phyloP scores from a whole-genome alignment of 1,140 invertebrate species.

The Eubasilissa regina region DNA sequence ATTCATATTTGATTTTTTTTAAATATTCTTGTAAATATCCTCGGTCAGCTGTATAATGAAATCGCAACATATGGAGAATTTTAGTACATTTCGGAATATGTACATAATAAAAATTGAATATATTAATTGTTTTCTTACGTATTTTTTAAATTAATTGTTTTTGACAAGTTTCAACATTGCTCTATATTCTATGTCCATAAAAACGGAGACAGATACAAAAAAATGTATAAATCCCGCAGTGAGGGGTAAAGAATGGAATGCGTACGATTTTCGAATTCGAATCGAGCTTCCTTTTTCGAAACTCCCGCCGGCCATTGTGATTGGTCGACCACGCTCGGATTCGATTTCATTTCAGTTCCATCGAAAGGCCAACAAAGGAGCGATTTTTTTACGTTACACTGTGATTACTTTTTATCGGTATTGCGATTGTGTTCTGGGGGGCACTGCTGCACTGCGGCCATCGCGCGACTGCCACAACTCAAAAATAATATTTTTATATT shows the following conservation, averaged over 20 bases:
- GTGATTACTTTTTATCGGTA: constrained; percentile 36
- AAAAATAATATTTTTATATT: no score
- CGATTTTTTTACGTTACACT: constrained; percentile 29
- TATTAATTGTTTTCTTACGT: no score
- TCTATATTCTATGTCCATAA: not conserved
- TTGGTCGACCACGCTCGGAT: constrained; percentile 38
- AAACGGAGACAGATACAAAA: not conserved
- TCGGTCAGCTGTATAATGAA: no score
- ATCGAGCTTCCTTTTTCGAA: constrained; percentile 38
- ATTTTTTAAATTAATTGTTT: no score
- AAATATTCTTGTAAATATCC: no score
- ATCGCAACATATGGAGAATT: no score
- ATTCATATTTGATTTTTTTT: no score
- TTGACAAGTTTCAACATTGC: not conserved
- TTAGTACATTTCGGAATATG: no score
- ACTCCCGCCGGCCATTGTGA: constrained; percentile 39
- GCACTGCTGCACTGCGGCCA: not conserved
- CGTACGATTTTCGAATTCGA: constrained; percentile 40
- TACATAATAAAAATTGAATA: no score
- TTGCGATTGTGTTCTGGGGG: constrained; percentile 38
- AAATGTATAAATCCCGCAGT: not conserved
- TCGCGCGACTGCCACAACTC: no score
- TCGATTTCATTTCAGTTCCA: constrained; percentile 40
- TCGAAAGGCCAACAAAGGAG: constrained; percentile 41
- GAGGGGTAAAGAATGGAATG: constrained; percentile 14